Evolutionary conservation across 2,888 invertebrate species (phyloP), one percentile per base, ranked within the genome.

Genomic region (Sylvicola fuscatus): DNA sequence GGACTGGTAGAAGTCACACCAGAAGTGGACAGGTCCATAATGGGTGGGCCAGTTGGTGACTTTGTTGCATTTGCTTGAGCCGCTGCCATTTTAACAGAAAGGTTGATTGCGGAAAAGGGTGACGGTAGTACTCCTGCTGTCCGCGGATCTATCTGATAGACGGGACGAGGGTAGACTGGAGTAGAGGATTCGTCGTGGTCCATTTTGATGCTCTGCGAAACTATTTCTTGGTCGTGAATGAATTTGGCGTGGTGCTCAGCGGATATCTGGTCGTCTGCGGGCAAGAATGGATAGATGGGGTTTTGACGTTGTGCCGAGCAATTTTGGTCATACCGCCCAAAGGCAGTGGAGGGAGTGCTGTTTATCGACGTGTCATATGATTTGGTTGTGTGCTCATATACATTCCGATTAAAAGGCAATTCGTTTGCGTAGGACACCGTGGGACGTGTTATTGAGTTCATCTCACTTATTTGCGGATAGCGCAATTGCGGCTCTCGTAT

Each of bases 11-110:
- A 76, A 33, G 77, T 74, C 37, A 84, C 82, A 57, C 80, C 83
- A 47, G 84, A 82, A 43, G 83, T 81, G 46, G 83, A 83, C 35
- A 84, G 67, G 61, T 84, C 84, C 62, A 84, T 82, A 46, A 83
- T 82, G 11, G 82, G 79, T 21, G n/a, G 41, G 11, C 32, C 12
- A 29, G n/a, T 15, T 27, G 37, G 31, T 41, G 80, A 73, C 32
- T 26, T 33, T 13, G 57, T 55, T 3, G 56, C 56, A 3, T 56
- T 55, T 8, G 58, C 56, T 38, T 56, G 56, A 1, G 54, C 57
- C 1, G 58, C 57, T 3, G 56, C 58, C 44, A 83, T 82, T 64
- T 84, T 86, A 49, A 84, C 84, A 45, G 79, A 81, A 46, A 80
- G 65, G 66, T 79, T 82, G 55, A 81, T 82, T 44, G 79, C 80